A percentile compares a stretch with the other conserved stretches of the same genome.
Conservation (phyloP, 2,888 invertebrate genomes). For the Nineta flava region DNA sequence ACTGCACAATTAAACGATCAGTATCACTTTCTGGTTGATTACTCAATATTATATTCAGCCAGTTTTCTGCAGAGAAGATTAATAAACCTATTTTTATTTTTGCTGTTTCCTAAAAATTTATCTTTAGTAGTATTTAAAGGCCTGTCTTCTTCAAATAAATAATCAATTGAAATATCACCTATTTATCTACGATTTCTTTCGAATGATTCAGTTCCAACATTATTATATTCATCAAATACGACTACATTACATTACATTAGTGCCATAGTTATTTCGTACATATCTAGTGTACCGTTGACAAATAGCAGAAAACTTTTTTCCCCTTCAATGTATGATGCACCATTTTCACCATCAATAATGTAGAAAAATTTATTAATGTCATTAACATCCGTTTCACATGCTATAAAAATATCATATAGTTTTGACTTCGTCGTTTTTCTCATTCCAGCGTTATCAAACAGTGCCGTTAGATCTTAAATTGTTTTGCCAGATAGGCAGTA, state of each 20-base stretch:
- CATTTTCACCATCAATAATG: slow-evolving; percentile 10
- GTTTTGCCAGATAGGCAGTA: not conserved
- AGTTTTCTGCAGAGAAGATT: slow-evolving; percentile 9
- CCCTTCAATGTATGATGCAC: slow-evolving; percentile 8
- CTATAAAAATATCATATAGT: slow-evolving; percentile 10
- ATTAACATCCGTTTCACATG: not conserved
- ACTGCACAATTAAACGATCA: slow-evolving; percentile 9
- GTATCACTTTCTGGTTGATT: slow-evolving; percentile 8
- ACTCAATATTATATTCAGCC: slow-evolving; percentile 10
- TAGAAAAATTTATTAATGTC: slow-evolving; percentile 8
- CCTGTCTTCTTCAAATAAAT: slow-evolving; percentile 10
- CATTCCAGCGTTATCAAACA: not conserved
- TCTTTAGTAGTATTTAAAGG: slow-evolving; percentile 9
- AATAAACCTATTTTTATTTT: slow-evolving; percentile 11
- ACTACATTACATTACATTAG: slow-evolving; percentile 8
- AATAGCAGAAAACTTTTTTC: slow-evolving; percentile 9
- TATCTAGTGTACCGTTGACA: slow-evolving; percentile 3
- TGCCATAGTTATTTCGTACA: slow-evolving; percentile 9
- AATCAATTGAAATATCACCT: slow-evolving; percentile 9
- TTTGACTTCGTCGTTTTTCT: slow-evolving; percentile 8
- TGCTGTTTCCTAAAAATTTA: slow-evolving; percentile 8
- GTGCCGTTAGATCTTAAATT: too few relatives aligned
- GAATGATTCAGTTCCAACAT: slow-evolving; percentile 7
- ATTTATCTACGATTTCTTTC: slow-evolving; percentile 9
- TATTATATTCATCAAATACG: slow-evolving; percentile 7